Base-by-base conservation (phyloP, 2,888 invertebrate genomes). In the Trilocha varians region DNA sequence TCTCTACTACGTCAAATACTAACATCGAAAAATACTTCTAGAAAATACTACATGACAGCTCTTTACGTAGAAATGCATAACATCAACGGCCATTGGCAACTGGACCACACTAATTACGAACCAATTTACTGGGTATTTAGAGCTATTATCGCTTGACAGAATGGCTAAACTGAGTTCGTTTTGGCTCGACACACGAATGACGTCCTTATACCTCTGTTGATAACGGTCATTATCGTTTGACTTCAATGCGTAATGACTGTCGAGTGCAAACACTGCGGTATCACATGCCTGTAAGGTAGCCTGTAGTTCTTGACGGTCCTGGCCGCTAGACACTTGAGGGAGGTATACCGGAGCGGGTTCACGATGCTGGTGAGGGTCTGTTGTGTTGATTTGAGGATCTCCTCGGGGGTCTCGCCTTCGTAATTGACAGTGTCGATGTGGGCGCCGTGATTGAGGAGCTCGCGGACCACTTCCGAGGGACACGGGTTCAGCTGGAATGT, bases 311-410 rank as follows among this genome's bases (percentile, higher is more conserved):
- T 90, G 42, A 98, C 91, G 3, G 91, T 91, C 51, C 92, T 88
- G 9, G 97, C 96, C 11, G 97, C 94, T 45, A 96, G 88, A 72
- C 97, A 98, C 62, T 93, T 91, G 53, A 98, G 88, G 45, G 91
- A 90, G 36, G 93, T 92, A 73, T 93, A 93, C 50, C 90, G 90
- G 38, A 95, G 85, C 5, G 93, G 92, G 77, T 93, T 93, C 36
- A 94, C 89, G 50, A 92, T 87, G 56, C 91, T 82, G 50, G 88
- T 87, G 41, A 91, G 82, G 49, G 80, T 83, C 61, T 91, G 91
- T 40, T 88, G 87, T 37, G 62, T 53, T 36, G 78, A 66, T 40
- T 88, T 86, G 42, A 93, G 79, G 49, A 95, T 78, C 49, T 89
- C 88, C 52, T 91, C 90, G 57, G 95, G 94, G 0, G 94, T 93